Percentiles rank a stretch among this genome's conserved stretches.
Conservation (phyloP, 2,888 invertebrate species). For the Marasmarcha lunaedactyla region DNA sequence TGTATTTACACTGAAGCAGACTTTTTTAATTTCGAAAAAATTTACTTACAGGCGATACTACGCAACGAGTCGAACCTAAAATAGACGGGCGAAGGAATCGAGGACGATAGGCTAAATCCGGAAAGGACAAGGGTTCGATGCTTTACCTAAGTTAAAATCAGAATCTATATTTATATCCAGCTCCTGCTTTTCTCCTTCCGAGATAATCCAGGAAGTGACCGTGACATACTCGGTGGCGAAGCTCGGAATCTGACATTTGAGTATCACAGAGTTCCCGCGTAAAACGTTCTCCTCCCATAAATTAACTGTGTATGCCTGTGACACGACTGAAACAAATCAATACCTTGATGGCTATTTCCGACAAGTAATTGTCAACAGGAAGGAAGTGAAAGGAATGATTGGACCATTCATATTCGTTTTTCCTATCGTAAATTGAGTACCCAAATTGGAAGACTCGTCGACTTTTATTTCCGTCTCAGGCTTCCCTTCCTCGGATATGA, state of each 20-base stretch:
- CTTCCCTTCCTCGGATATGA: conserved; percentile 77
- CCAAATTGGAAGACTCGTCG: conserved; percentile 43
- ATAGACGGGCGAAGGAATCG: conserved; percentile 1
- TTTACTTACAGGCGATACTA: too few species aligned
- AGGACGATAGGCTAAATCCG: neutral
- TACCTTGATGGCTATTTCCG: neutral
- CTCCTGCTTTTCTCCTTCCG: conserved; percentile 67
- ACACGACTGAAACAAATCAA: conserved; percentile 79
- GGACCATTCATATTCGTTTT: conserved; percentile 4
- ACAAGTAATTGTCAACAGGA: neutral
- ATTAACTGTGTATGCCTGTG: conserved; percentile 89
- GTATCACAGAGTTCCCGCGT: conserved; percentile 88
- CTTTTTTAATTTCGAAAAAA: too few species aligned
- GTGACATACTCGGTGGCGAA: conserved; percentile 92
- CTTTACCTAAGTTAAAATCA: conserved; percentile 48
- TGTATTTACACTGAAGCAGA: too few species aligned
- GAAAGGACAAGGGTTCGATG: conserved; percentile 10
- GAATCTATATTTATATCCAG: conserved; percentile 61
- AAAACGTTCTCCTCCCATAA: conserved; percentile 94
- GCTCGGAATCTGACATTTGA: conserved; percentile 94
- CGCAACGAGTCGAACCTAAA: neutral
- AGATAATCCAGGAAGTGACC: conserved; percentile 88
- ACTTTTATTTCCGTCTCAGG: conserved; percentile 58
- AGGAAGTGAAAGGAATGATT: conserved; percentile 13
- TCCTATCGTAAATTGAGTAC: conserved; percentile 25